phyloP scores from a whole-genome alignment of 53 echinoderm and acorn worm species.

The Echinometra lucunter region DNA sequence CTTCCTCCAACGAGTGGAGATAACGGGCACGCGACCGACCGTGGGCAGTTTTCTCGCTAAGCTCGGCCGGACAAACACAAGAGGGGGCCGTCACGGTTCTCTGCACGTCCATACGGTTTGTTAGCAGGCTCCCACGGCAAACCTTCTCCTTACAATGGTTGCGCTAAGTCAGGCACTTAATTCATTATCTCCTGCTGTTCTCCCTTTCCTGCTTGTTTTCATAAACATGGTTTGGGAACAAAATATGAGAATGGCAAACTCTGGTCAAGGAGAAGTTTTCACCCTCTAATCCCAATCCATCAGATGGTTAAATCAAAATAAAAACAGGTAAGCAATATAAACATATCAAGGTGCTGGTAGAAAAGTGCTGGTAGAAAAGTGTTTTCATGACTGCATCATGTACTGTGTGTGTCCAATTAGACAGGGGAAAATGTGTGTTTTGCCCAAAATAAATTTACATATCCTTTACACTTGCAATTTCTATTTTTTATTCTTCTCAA shows the following conservation, averaged over 20 bases:
- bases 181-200: conserved; percentile 57
- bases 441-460: too few species aligned
- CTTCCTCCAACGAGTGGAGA: not conserved
- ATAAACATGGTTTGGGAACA: not conserved
- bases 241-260: not conserved
- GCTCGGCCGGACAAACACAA: conserved; percentile 45
- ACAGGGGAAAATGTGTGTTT: too few species aligned
- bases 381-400: not conserved
- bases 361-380: not conserved
- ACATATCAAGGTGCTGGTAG: not conserved
- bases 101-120: conserved; percentile 42
- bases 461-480: too few species aligned
- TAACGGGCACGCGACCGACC: conserved; percentile 30
- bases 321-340: not conserved
- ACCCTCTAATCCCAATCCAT: not conserved
- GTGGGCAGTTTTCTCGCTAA: not conserved
- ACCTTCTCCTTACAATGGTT: not conserved
- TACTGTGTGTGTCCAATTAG: not conserved
- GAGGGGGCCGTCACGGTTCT: conserved; percentile 55
- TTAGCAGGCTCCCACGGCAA: conserved; percentile 9
- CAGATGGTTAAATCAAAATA: not conserved
- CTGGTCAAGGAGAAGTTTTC: not conserved
- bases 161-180: conserved; percentile 63
- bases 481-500: too few species aligned
- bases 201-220: conserved; percentile 24